Base-by-base conservation (phyloP, 2,113 vertebrate species). In the Pardalotus punctatus region DNA sequence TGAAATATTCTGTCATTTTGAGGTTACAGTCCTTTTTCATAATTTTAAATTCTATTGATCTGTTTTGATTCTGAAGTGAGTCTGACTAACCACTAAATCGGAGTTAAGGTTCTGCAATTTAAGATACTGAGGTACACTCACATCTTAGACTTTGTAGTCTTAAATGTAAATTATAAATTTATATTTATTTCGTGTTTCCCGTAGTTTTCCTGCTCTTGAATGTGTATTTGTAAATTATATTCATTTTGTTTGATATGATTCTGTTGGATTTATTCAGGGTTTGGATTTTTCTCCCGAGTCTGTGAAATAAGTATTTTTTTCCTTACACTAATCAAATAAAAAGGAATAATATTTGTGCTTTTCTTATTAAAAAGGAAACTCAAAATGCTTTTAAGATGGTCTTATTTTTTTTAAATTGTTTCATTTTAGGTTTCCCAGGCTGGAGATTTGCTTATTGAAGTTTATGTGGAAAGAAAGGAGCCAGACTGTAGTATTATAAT, bases 371-470 rank as follows among this genome's bases (percentile, higher is more conserved):
- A 81, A 74, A n/a, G 9, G 12, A 23, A 50, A 43, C 22, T 61
- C 64, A 9, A 81, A 83, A 17, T 31, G 33, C 35, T 72, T 72
- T 51, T 23, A 70, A 69, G 43, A 47, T 17, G 45, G 11, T 58
- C 45, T 86, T 14, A 45, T 21, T 73, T 72, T 73, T 72, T 65
- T 48, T 12, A 1, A n/a, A 24, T 58, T 38, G 36, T 78, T 88
- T 93, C 88, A 23, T 96, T 96, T 50, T 89, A 99, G 99, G 99
- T 99, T 96, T 99, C 98, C 61, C 99, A 99, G 85, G 99, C 99
- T 92, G 99, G 99, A 93, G 99, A 99, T 97, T 94, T 99, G 97
- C 98, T 99, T 94, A 99, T 99, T 88, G 99, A 99, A 97, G 99
- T 99, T n/a, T 99, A 98, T 13, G 98, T 99, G 94, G 99, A 99